These are phyloP conservation scores for Hypsibius dujardini DNA, from an alignment of 1,140 invertebrate species.

Conservation along the genomic window DNA sequence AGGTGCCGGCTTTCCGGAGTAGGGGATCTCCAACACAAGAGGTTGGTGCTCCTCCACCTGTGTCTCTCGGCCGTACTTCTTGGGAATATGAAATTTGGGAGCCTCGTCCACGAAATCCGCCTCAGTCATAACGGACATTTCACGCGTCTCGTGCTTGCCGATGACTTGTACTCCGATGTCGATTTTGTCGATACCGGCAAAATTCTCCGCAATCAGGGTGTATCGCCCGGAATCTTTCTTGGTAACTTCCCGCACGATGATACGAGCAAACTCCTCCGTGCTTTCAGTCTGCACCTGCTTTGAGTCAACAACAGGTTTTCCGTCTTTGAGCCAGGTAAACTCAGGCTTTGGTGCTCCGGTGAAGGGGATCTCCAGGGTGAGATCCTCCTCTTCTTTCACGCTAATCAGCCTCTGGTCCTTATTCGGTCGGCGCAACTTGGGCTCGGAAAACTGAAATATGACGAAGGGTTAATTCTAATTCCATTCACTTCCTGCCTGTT, in stretches of 20 bases:
- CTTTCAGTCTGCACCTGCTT: slow-evolving; percentile 17
- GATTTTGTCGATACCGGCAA: slow-evolving; percentile 10
- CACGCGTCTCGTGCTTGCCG: background rate
- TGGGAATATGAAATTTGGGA: background rate
- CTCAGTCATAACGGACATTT: background rate
- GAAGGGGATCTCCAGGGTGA: slow-evolving; percentile 51
- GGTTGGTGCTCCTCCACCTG: slow-evolving; percentile 36
- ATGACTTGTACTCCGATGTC: slow-evolving; percentile 13
- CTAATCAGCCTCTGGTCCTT: slow-evolving; percentile 25
- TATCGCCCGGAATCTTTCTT: slow-evolving; percentile 7
- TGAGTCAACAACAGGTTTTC: slow-evolving; percentile 39
- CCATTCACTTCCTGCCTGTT: too few species aligned
- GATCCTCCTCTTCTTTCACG: slow-evolving; percentile 40
- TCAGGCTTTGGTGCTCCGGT: slow-evolving; percentile 48
- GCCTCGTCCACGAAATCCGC: background rate
- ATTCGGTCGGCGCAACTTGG: background rate
- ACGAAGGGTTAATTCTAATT: too few species aligned
- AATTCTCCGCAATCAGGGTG: slow-evolving; percentile 15
- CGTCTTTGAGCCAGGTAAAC: slow-evolving; percentile 53
- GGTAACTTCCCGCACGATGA: background rate
- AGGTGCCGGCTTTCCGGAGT: slow-evolving; percentile 36
- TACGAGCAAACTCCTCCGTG: slow-evolving; percentile 9
- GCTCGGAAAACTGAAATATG: background rate
- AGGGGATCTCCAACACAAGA: slow-evolving; percentile 36
- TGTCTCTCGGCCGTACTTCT: slow-evolving; percentile 30